Evolutionary conservation across 1,140 invertebrate genomes (phyloP), one percentile per base, ranked within the genome.

Genomic region (Euura lappo): DNA sequence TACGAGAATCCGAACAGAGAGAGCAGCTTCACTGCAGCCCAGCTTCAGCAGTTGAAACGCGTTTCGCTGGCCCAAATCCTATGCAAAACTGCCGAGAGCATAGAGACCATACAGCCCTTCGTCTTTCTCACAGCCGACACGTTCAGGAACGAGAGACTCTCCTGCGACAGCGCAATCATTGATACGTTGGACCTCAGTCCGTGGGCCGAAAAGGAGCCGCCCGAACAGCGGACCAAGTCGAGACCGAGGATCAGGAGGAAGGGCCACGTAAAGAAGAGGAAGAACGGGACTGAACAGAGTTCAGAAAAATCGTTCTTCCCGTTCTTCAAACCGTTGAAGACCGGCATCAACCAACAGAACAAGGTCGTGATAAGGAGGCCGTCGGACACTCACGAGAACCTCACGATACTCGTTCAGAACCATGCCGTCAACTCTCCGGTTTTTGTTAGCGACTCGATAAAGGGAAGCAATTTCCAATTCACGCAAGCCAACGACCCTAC

Each of bases 31-130:
- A 95, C 92, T 0, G 90, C 90, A 72, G 91, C 92, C n/a, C 98
- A 99, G 86, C 83, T 99, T 7, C 91, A 94, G 73, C 94, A 98
- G 82, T 93, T 99, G 28, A 89, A 95, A 67, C 91, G 93, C 71
- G 90, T 94, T 2, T 93, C 92, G 45, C 87, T 99, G 13, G 93
- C 96, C 0, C 92, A 96, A 79, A 91, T 99, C 0, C 87, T 99
- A 1, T 99, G 98, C 81, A 91, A 93, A 72, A 97, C 95, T 43
- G 89, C 93, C 75, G 92, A 95, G 71, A 91, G 90, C 44, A 91
- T 94, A 44, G 91, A 96, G 45, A 91, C 86, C 6, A 83, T 93
- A 43, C 93, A 93, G 81, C 91, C 91, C 2, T 94, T 95, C 79
- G 94, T 95, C 0, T 95, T 97, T 82, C 80, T 95, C 64, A 86